These are phyloP conservation scores for Andricus curvator DNA, from an alignment of 2,888 invertebrate species.

Conservation along the genomic window DNA sequence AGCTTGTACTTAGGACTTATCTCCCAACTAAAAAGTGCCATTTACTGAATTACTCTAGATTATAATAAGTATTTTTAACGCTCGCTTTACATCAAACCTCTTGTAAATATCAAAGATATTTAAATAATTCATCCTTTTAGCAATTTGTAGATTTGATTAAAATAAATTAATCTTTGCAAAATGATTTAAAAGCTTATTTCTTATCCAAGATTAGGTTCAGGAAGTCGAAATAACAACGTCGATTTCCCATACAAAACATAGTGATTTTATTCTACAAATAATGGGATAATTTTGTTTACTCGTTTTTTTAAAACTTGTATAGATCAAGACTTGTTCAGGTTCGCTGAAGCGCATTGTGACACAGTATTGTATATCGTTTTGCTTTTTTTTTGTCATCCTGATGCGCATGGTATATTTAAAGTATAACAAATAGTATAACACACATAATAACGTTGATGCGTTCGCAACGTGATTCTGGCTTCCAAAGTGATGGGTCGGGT, in stretches of 20 bases:
- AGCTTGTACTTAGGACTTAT: background rate
- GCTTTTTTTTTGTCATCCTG: constrained; percentile 47
- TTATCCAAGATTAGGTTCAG: constrained; percentile 47
- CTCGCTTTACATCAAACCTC: background rate
- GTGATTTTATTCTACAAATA: constrained; percentile 78
- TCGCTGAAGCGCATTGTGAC: constrained; percentile 50
- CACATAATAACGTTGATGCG: constrained; percentile 69
- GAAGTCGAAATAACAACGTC: constrained; percentile 34
- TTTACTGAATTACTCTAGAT: constrained; percentile 1
- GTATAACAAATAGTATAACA: constrained; percentile 74
- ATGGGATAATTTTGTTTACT: constrained; percentile 75
- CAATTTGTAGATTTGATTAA: background rate
- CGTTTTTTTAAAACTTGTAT: constrained; percentile 66
- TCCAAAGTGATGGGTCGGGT: constrained; percentile 64
- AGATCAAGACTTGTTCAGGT: constrained; percentile 57
- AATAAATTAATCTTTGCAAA: background rate
- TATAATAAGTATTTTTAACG: constrained; percentile 9
- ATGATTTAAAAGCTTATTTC: constrained; percentile 50
- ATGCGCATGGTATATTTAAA: constrained; percentile 31
- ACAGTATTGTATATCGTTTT: constrained; percentile 51
- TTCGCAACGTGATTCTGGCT: constrained; percentile 49
- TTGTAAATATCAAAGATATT: constrained; percentile 11
- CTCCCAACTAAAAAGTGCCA: background rate
- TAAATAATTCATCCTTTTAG: background rate
- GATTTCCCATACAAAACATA: constrained; percentile 77